Evolutionary conservation across 2,888 invertebrate genomes (phyloP), one percentile per base, ranked within the genome.

Genomic region (Heliconius hortense): DNA sequence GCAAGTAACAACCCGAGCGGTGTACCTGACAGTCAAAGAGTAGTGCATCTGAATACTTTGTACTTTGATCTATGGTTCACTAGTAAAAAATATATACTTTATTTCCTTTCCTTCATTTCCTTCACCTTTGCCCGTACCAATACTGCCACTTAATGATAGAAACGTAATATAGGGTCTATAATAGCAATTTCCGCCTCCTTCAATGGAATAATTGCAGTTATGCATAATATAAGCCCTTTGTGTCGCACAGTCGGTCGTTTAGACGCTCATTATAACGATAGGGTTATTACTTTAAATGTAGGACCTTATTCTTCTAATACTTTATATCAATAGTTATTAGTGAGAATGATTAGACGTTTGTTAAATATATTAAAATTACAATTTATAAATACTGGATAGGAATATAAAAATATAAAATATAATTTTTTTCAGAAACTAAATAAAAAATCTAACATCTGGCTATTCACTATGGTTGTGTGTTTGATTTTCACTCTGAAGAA

Each of bases 211-310:
- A 62, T 60, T 74, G 67, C 48, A 68, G 59, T 64, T 39, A 63
- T 71, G 64, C 70, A 74, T 71, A 70, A 59, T 83, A 86, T 85
- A 84, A 84, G 82, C 82, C 82, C 79, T 84, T 84, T 78, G 82
- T 84, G 81, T 87, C 81, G 81, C 83, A 83, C 84, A 84, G 78
- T 79, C 83, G 83, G 63, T 72, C 72, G 68, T 71, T 83, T 81
- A 83, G 79, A 80, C 82, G 78, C 82, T 85, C 82, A 88, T 89
- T 89, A 85, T 78, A 84, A 84, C 87, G 90, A 90, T 89, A 87
- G 87, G 90, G 89, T 85, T 82, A 90, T 90, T 90, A 89, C 81
- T 79, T 85, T 86, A 87, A 89, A 86, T 81, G 83, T 81, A 86
- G 85, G 66, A 81, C 84, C 83, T 84, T 84, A 83, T 83, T 85